phyloP scores from a whole-genome alignment of 2,113 vertebrate species.

The Delphinapterus leucas region DNA sequence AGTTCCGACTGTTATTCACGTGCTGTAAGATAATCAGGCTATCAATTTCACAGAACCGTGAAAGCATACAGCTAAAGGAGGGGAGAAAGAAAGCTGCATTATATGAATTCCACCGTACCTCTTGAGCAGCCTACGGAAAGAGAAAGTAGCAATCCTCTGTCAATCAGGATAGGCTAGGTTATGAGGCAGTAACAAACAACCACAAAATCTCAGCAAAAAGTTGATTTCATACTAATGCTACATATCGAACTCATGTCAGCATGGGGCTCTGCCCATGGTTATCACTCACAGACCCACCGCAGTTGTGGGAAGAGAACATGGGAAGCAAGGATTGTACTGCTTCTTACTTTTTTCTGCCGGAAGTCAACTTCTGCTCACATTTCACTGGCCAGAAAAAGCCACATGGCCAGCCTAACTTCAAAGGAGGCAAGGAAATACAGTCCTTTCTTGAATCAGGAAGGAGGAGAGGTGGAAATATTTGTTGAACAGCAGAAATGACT shows the following conservation, averaged over 20 bases:
- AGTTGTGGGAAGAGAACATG: rapidly evolving
- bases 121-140: background rate
- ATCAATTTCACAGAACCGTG: constrained; percentile 2
- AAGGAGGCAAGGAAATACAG: background rate
- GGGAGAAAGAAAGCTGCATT: background rate
- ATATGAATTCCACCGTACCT: background rate
- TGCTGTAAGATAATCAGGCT: constrained; percentile 1
- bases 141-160: background rate
- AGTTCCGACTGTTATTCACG: constrained; percentile 38
- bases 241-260: background rate
- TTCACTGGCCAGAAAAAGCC: background rate
- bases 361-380: background rate
- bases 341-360: background rate
- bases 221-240: background rate
- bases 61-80: background rate
- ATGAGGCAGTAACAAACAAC: background rate
- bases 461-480: background rate
- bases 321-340: background rate
- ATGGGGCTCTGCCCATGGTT: background rate
- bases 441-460: background rate
- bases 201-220: background rate
- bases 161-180: background rate
- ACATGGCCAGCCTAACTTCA: background rate
- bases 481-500: background rate
- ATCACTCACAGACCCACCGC: background rate